Evolutionary conservation across 92 coral and sea anemone species (phyloP), one percentile per base, ranked within the genome.

Genomic region (Porites divaricata): DNA sequence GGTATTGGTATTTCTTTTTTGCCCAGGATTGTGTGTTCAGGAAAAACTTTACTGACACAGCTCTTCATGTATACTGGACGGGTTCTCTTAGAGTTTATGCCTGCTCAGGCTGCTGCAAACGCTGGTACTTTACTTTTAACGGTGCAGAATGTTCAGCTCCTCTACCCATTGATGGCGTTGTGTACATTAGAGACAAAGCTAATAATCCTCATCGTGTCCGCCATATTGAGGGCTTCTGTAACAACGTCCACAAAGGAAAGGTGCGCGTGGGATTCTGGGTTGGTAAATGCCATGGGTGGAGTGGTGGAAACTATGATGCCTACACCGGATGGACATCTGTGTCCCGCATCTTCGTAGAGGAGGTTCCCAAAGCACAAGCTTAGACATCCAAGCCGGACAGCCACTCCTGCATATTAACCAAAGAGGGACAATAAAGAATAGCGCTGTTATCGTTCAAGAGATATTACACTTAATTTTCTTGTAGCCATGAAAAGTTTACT

Each of bases 41-140:
- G 12, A 70, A 70, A 17, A 70, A 28, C 12, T 70, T 70, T 14
- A 17, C 74, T 70, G 74, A 70, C 12, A 70, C 74, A 41, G 9
- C 74, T 22, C 74, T 61, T 8, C 65, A 61, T 61, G 65, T 61
- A 16, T 61, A 61, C 65, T 61, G 65, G 65, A 19, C 65, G 1
- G 65, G 65, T 8, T 1, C 49, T 1, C n/a, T 68, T 1, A 35
- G 72, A 35, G 24, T 68, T 8, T 19, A 35, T 1, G n/a, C n/a
- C 0, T 68, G 72, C 9, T 3, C 19, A 7, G 2, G 13, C 1
- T 68, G 72, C 15, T 68, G 72, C 48, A 68, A 61, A 61, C 65
- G 65, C 17, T 61, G 65, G 65, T 54, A 54, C 59, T 54, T 54
- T 15, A 54, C 59, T 13, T 54, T 54, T 15, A 54, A 54, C 59